Percentiles rank a stretch among this genome's conserved stretches.
These are phyloP conservation scores for Balanococcus diminutus DNA, from an alignment of 2,888 invertebrate species.

Conservation along the genomic window DNA sequence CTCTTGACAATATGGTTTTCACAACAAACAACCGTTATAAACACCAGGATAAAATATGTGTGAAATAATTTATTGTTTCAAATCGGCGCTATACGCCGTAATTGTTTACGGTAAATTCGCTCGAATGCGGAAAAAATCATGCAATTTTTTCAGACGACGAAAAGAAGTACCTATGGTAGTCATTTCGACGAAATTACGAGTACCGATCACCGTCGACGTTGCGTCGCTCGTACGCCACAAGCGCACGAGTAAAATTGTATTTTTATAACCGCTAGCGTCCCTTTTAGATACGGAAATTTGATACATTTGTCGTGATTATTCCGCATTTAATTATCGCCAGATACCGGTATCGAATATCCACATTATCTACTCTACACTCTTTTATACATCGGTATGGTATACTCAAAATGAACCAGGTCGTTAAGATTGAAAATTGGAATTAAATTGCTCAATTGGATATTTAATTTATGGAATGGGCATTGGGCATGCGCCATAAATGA, in stretches of 20 bases:
- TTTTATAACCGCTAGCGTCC: not conserved
- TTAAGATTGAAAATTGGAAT: not conserved
- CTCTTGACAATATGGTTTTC: slow-evolving; percentile 39
- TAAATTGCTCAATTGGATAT: not conserved
- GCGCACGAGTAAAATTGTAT: not conserved
- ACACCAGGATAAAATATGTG: not conserved
- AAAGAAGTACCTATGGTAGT: not conserved
- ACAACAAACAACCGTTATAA: slow-evolving; percentile 1
- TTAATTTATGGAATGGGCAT: too few relatives aligned
- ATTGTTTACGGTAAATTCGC: not conserved
- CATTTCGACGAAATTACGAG: not conserved
- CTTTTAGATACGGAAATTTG: not conserved
- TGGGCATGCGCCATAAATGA: too few relatives aligned
- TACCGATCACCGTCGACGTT: too few relatives aligned
- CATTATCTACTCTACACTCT: too few relatives aligned
- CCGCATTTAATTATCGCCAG: not conserved
- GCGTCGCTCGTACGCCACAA: too few relatives aligned
- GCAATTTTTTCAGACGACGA: not conserved
- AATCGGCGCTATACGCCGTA: not conserved
- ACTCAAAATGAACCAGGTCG: too few relatives aligned
- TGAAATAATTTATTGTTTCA: slow-evolving; percentile 20
- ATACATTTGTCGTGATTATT: not conserved
- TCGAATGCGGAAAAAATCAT: not conserved
- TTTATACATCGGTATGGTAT: too few relatives aligned
- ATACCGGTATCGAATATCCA: not conserved